Percentiles rank a stretch among this genome's conserved stretches.
Evolutionary conservation across 2,888 invertebrate genomes (phyloP).

Genomic region (Apodemia duryi): DNA sequence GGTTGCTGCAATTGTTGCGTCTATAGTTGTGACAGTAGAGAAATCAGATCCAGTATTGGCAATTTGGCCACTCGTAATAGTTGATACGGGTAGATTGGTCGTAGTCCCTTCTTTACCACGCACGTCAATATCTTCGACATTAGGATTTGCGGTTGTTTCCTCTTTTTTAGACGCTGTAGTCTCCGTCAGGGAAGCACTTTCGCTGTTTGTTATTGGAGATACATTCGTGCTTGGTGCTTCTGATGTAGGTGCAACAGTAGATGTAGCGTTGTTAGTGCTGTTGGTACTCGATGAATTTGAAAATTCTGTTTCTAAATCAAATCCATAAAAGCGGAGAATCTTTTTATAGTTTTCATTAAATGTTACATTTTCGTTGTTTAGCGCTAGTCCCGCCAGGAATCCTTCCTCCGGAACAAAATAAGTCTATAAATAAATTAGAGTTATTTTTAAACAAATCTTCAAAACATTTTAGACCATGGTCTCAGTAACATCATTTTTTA

Average conservation of each 20-base stretch:
- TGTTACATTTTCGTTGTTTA: conserved; percentile 88
- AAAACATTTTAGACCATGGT: too few species aligned
- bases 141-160: conserved; percentile 53
- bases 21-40: not conserved
- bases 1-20: not conserved
- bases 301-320: conserved; percentile 81
- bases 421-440: conserved; percentile 76
- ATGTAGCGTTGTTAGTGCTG: conserved; percentile 34
- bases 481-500: too few species aligned
- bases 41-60: conserved; percentile 16
- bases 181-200: conserved; percentile 37
- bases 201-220: conserved; percentile 34
- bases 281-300: conserved; percentile 40
- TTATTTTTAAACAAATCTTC: conserved; percentile 1
- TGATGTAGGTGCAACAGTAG: conserved; percentile 29
- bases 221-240: conserved; percentile 31
- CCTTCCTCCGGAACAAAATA: conserved; percentile 91
- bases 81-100: conserved; percentile 31
- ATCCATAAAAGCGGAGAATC: conserved; percentile 88
- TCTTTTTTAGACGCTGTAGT: conserved; percentile 36
- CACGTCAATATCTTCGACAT: conserved; percentile 51
- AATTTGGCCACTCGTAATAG: conserved; percentile 1
- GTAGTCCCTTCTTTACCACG: conserved; percentile 42
- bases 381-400: conserved; percentile 87
- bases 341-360: conserved; percentile 86